phyloP scores from a whole-genome alignment of 2,888 invertebrate species.

The Theristus sp. region DNA sequence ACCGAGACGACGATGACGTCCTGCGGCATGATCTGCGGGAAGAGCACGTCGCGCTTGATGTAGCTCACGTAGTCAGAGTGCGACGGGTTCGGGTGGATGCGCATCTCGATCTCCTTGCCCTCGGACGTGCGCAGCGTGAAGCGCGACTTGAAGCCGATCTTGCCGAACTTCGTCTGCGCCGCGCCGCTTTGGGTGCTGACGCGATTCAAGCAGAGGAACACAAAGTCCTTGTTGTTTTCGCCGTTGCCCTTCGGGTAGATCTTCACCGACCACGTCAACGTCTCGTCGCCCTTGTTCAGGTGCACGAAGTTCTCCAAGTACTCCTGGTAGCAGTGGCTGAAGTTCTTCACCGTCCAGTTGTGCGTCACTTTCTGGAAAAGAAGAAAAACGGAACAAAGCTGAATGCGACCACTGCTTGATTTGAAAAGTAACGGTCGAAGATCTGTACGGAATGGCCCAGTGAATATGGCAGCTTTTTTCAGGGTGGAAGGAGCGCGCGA shows the following conservation, averaged over 20 bases:
- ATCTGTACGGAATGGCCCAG: no score
- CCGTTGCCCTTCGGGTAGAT: slow-evolving; percentile 29
- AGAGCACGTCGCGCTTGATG: slow-evolving; percentile 27
- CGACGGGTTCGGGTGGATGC: slow-evolving; percentile 29
- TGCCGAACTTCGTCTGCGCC: slow-evolving; percentile 3
- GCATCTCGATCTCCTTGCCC: slow-evolving; percentile 26
- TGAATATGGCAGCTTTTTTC: no score
- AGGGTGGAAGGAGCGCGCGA: no score
- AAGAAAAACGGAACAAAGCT: not conserved
- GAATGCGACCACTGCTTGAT: no score
- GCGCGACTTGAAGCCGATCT: slow-evolving; percentile 23
- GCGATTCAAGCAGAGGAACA: slow-evolving; percentile 27
- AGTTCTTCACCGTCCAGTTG: slow-evolving; percentile 30
- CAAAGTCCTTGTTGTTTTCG: slow-evolving; percentile 17
- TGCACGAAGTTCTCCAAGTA: slow-evolving; percentile 27
- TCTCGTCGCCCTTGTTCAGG: slow-evolving; percentile 15
- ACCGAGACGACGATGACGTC: slow-evolving; percentile 27
- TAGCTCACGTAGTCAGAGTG: slow-evolving; percentile 29
- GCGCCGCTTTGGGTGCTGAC: slow-evolving; percentile 10
- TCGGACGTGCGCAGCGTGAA: slow-evolving; percentile 25
- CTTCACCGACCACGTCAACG: slow-evolving; percentile 27
- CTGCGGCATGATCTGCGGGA: slow-evolving; percentile 21
- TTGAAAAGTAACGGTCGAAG: no score
- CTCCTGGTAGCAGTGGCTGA: slow-evolving; percentile 27
- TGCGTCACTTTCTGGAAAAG: slow-evolving; percentile 22